Evolutionary conservation across 2,888 invertebrate genomes (phyloP), one percentile per base, ranked within the genome.

Genomic region (Pomacea canaliculata): DNA sequence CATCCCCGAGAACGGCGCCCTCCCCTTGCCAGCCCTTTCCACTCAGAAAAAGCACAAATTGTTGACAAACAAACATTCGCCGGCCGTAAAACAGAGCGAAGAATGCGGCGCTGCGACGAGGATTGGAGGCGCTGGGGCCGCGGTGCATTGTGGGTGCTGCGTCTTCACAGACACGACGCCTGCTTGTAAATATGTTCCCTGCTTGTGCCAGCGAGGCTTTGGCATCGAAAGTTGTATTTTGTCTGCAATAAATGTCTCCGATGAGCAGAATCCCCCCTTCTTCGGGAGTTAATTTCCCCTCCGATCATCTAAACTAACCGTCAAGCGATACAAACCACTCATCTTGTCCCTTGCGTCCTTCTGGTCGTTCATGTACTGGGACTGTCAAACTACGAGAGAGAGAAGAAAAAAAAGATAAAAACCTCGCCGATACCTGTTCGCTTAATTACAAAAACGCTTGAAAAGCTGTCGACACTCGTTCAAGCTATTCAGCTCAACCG

Each of bases 1-100:
- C 69, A 69, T n/a, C 16, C 46, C 69, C 51, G 19, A 2, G 48
- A 18, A 18, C 49, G 49, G 49, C 49, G 27, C 69, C 49, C 69
- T 69, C 69, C 49, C 48, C 18, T 69, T 69, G 37, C 49, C 69
- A 49, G 49, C 69, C 69, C 51, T 49, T 18, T 69, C 49, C 69
- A 69, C 49, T 48, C 69, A 49, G 48, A 13, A 48, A 69, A 69
- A 49, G 48, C 69, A 69, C 69, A 69, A 69, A 69, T 49, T 69
- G 69, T 69, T 69, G 69, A 69, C 69, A 69, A 69, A 69, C 69
- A 69, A 69, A 56, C 51, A 56, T 16, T n/a, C 23, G 69, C 48
- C 18, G 69, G 69, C 49, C n/a, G 49, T 69, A 49, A 69, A 69
- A 69, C 23, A 49, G n/a, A 4, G 51, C 69, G 7, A 46, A 46